A percentile compares a stretch with the other conserved stretches of the same genome.
Conservation (phyloP, 2,797 vertebrate species). For the Cuniculus paca region DNA sequence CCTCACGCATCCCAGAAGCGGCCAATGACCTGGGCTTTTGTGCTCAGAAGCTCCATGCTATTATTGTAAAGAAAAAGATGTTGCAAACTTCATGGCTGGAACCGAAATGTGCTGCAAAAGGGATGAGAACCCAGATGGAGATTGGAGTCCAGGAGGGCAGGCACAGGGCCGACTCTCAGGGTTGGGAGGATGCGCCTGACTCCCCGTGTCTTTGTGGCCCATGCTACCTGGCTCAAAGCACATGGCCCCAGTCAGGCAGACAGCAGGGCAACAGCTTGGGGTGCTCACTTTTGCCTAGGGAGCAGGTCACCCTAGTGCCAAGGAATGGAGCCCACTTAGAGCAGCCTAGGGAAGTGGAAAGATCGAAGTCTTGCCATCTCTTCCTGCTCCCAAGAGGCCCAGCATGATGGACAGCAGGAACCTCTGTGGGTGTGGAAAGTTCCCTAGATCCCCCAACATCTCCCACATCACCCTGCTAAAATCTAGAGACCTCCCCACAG, state of each 20-base stretch:
- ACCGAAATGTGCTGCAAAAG: neutral
- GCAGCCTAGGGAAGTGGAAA: neutral
- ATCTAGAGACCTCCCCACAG: neutral
- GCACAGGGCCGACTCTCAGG: neutral
- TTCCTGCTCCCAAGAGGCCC: neutral
- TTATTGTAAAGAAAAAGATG: neutral
- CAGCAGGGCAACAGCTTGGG: neutral
- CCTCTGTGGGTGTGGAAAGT: neutral
- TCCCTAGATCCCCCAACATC: neutral
- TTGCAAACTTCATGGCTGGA: neutral
- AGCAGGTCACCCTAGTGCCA: neutral
- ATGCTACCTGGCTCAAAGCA: neutral
- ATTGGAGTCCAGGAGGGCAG: neutral
- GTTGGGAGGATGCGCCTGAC: neutral
- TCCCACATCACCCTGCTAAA: neutral
- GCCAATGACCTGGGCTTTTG: neutral
- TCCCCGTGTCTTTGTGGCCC: neutral
- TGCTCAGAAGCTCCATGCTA: neutral
- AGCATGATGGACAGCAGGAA: neutral
- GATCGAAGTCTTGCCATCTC: no score
- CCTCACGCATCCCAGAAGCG: neutral
- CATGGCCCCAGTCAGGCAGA: neutral
- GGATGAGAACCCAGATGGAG: neutral
- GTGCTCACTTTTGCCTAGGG: neutral
- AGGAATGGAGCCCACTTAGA: neutral